Evolutionary conservation across 2,888 invertebrate species (phyloP).

Genomic region (Clitarchus hookeri): DNA sequence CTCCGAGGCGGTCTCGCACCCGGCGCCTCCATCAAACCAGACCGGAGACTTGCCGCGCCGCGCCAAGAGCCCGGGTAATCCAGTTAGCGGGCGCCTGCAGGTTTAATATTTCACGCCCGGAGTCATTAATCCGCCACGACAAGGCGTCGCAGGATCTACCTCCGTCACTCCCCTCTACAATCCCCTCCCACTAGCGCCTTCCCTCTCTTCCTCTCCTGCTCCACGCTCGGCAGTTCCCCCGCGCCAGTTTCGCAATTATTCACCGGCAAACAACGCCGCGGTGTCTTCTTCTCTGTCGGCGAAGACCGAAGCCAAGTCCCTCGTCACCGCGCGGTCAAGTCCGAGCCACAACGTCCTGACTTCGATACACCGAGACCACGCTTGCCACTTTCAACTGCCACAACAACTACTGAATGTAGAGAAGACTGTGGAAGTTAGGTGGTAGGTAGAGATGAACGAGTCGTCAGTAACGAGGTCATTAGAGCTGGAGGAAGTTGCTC

Average conservation of each 20-base stretch:
- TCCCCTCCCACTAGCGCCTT: background rate
- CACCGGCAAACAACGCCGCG: background rate
- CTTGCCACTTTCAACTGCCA: too few relatives aligned
- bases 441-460: too few relatives aligned
- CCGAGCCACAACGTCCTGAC: too few relatives aligned
- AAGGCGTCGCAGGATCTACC: background rate
- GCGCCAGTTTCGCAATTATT: conserved; percentile 2
- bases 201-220: background rate
- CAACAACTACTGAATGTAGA: too few relatives aligned
- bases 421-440: too few relatives aligned
- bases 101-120: conserved; percentile 26
- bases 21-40: background rate
- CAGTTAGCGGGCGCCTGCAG: conserved; percentile 22
- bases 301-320: too few relatives aligned
- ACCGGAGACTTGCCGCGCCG: background rate
- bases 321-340: too few relatives aligned
- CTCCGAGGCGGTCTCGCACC: background rate
- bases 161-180: background rate
- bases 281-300: background rate
- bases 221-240: background rate
- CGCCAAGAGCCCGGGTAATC: background rate
- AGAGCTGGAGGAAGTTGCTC: too few relatives aligned
- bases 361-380: too few relatives aligned
- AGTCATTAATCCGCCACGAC: conserved; percentile 24
- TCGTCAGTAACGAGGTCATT: too few relatives aligned